These are phyloP conservation scores for silkworm (Bombyx mori) DNA, from an alignment of 1,140 invertebrate genomes.

Conservation along the genomic window DNA sequence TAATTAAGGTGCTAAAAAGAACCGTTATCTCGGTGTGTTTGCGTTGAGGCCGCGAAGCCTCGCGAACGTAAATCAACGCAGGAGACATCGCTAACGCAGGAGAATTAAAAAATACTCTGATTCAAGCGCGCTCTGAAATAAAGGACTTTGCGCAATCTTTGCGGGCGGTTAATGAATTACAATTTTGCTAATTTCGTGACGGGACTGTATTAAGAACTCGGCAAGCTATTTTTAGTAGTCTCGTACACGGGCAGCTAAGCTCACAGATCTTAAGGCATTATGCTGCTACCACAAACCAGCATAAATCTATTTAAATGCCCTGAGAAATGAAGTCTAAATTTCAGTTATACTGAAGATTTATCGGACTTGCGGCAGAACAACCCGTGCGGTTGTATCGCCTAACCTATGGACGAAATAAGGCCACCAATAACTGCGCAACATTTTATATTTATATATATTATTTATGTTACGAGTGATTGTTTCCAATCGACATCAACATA, in stretches of 20 bases:
- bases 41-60: conserved; percentile 21
- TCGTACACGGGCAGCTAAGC: background rate
- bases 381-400: too few species aligned
- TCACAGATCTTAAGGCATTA: too few species aligned
- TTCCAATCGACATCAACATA: too few species aligned
- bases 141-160: conserved; percentile 61
- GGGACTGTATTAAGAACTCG: conserved; percentile 22
- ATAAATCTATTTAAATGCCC: too few species aligned
- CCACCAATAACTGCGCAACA: too few species aligned
- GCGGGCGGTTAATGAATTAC: conserved; percentile 63
- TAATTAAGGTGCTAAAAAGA: conserved; percentile 60
- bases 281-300: too few species aligned
- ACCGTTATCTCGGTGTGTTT: conserved; percentile 54
- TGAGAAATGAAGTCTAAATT: too few species aligned
- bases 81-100: conserved; percentile 58
- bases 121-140: conserved; percentile 50
- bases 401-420: too few species aligned
- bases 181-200: conserved; percentile 56
- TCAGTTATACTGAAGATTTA: too few species aligned
- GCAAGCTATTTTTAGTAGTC: background rate
- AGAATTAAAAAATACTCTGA: conserved; percentile 67
- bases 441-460: too few species aligned
- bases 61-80: conserved; percentile 48
- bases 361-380: too few species aligned
- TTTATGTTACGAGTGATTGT: too few species aligned